A percentile compares a stretch with the other conserved stretches of the same genome.
These are phyloP conservation scores for Dinothrombium tinctorium DNA, from an alignment of 1,140 invertebrate species.

Conservation along the genomic window DNA sequence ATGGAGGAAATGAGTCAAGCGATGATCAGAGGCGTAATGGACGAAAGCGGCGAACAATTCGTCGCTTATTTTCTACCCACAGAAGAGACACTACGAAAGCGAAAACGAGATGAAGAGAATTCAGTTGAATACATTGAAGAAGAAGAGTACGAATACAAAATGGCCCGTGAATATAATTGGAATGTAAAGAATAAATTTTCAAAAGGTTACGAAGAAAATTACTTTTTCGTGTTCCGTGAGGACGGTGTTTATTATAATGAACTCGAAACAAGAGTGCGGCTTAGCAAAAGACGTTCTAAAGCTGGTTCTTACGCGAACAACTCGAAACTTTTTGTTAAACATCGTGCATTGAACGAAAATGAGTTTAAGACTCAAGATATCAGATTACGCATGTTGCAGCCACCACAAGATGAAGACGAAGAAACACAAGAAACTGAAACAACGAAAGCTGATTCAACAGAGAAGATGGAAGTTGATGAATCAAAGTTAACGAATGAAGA, in stretches of 20 bases:
- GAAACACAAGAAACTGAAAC: conserved; percentile 1
- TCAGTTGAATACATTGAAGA: conserved; percentile 53
- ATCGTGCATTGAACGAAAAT: conserved; percentile 55
- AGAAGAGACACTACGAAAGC: conserved; percentile 67
- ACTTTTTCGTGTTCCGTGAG: conserved; percentile 79
- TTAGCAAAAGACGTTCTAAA: conserved; percentile 67
- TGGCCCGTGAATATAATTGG: conserved; percentile 90
- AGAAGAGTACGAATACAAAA: conserved; percentile 60
- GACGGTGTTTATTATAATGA: conserved; percentile 87
- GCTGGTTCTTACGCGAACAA: conserved; percentile 34
- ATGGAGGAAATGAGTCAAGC: conserved; percentile 94
- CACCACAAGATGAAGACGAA: background rate
- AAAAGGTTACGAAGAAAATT: conserved; percentile 94
- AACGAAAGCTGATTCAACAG: too few relatives aligned
- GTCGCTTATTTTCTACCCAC: conserved; percentile 93
- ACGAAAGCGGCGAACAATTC: conserved; percentile 93
- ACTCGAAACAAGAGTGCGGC: conserved; percentile 71
- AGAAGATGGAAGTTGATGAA: too few relatives aligned
- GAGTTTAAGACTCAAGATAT: conserved; percentile 55
- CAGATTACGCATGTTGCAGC: background rate
- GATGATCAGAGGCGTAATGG: conserved; percentile 68
- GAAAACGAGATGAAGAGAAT: conserved; percentile 49
- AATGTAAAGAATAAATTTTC: conserved; percentile 95
- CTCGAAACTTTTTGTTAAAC: conserved; percentile 63
- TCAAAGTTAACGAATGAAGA: too few relatives aligned